Base-by-base conservation (phyloP, 2,888 invertebrate genomes). In the Drosophila atripex region DNA sequence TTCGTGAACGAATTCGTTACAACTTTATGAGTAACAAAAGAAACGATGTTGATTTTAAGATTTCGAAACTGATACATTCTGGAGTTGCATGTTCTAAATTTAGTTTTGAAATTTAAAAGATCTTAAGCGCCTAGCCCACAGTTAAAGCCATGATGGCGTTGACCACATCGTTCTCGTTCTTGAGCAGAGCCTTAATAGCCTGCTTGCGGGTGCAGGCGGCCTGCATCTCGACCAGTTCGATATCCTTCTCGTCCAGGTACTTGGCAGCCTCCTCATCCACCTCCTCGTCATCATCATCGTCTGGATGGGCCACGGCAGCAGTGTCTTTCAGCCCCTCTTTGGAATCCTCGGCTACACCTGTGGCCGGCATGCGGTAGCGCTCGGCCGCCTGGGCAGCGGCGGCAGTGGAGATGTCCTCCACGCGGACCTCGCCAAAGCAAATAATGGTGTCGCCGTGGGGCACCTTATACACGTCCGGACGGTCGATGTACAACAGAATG, bases 141-240 rank as follows among this genome's bases (percentile, higher is more conserved):
- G 82, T 85, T 1, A 84, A 25, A 1, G 63, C 73, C 84, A 85
- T 85, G 16, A 85, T 87, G 68, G 84, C 85, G 51, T 87, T 87
- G 47, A 87, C 80, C 25, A 87, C 77, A 51, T 85, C 87, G 55
- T 68, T 60, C 0, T 75, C 69, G 61, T 87, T 68, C 39, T 57
- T 47, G 5, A 75, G 11, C 50, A 85, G 53, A 0, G 83, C 78
- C 21, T 61, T 73, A 30, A 80, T 66, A 23, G 85, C 85, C 43
- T 46, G 63, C 0, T 45, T 38, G 45, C 84, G 87, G 0, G 80
- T 43, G n/a, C 83, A 80, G 12, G 9, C 16, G 12, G 86, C 35
- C 66, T 87, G 84, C 72, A 74, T 75, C 57, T 75, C 57, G 5
- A 85, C 84, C 53, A 85, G 52, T 6, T 87, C 78, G 32, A 83